These are phyloP conservation scores for Limnephilus lunatus DNA, from an alignment of 2,888 invertebrate genomes.

Conservation along the genomic window DNA sequence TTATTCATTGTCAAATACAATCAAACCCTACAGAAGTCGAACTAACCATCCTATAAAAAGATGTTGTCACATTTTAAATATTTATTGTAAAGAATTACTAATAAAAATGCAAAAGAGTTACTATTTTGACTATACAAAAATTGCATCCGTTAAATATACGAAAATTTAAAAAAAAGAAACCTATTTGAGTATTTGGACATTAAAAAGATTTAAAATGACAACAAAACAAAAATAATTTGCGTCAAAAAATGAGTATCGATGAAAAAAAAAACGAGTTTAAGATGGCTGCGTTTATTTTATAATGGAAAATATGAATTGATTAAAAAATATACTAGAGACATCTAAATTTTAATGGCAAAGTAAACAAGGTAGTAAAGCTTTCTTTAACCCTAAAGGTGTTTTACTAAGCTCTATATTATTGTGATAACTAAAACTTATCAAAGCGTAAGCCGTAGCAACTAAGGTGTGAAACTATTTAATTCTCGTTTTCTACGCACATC, in stretches of 20 bases:
- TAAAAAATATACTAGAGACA: background rate
- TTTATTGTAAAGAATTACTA: background rate
- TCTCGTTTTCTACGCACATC: background rate
- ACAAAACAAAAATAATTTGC: too few species aligned
- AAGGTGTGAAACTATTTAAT: background rate
- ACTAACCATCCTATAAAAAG: background rate
- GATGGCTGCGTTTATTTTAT: background rate
- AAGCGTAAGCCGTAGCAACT: background rate
- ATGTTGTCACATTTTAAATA: background rate
- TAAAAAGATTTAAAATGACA: background rate
- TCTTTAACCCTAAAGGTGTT: background rate
- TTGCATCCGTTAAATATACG: background rate
- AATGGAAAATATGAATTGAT: background rate
- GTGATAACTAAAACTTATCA: background rate
- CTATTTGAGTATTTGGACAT: background rate
- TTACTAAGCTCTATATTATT: background rate
- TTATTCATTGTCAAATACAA: background rate
- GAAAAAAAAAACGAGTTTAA: background rate
- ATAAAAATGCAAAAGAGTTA: background rate
- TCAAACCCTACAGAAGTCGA: background rate
- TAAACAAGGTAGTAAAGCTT: background rate
- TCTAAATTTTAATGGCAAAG: background rate
- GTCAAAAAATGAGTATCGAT: background rate
- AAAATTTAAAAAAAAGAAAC: too few species aligned
- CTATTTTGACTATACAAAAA: background rate